Conservation (phyloP, 2,888 invertebrate genomes). For the Macaria notata region DNA sequence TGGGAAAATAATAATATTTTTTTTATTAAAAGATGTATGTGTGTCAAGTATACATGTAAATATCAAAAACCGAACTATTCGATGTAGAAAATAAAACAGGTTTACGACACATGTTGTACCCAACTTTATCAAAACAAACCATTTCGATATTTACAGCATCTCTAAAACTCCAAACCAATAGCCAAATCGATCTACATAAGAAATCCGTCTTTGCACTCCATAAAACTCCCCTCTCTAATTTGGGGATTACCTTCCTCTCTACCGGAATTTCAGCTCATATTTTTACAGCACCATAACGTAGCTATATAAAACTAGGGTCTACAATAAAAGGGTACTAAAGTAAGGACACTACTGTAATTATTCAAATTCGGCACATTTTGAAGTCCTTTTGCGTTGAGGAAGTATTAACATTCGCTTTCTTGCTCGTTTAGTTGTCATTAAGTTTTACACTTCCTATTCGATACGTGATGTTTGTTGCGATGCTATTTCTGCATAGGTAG, state of each 20-base stretch:
- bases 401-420: slow-evolving; percentile 20
- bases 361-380: slow-evolving; percentile 18
- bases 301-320: slow-evolving; percentile 12
- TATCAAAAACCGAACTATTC: no score
- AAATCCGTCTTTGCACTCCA: neutral
- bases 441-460: slow-evolving; percentile 15
- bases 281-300: slow-evolving; percentile 14
- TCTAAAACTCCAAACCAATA: no score
- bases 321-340: slow-evolving; percentile 17
- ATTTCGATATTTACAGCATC: no score
- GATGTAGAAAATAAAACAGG: no score
- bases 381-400: slow-evolving; percentile 14
- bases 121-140: no score
- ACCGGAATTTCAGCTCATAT: slow-evolving; percentile 17
- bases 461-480: slow-evolving; percentile 8
- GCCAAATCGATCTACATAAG: no score
- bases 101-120: no score
- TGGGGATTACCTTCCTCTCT: slow-evolving; percentile 35
- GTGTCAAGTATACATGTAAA: no score
- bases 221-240: slow-evolving; percentile 16
- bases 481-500: slow-evolving; percentile 1
- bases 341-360: slow-evolving; percentile 21
- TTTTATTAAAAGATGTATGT: no score
- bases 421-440: slow-evolving; percentile 14
- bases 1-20: no score